Percentiles rank a stretch among this genome's conserved stretches.
These are phyloP conservation scores for Hoplodrina ambigua DNA, from an alignment of 2,888 invertebrate genomes.

Conservation along the genomic window DNA sequence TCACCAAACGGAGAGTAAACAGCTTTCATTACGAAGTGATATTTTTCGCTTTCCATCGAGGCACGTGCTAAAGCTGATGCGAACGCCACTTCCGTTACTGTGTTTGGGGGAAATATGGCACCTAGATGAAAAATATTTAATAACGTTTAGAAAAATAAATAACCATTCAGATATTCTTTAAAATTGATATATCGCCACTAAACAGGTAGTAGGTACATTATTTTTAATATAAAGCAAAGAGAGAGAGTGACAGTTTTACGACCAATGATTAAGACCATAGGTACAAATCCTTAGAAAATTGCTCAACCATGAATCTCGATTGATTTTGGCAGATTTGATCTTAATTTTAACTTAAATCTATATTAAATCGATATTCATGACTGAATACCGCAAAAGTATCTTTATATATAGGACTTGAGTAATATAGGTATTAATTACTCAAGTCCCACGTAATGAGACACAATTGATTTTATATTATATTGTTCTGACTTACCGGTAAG, in stretches of 20 bases:
- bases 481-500: too few relatives aligned
- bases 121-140: slow-evolving; percentile 67
- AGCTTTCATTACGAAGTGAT: slow-evolving; percentile 78
- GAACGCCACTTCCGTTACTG: slow-evolving; percentile 84
- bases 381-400: not conserved
- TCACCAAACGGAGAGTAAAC: slow-evolving; percentile 79
- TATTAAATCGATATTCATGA: slow-evolving; percentile 4
- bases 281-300: not conserved
- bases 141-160: too few relatives aligned
- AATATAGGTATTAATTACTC: too few relatives aligned
- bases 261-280: not conserved
- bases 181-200: too few relatives aligned
- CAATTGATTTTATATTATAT: too few relatives aligned
- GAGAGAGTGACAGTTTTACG: not conserved
- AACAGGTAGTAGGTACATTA: not conserved
- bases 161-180: too few relatives aligned
- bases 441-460: too few relatives aligned
- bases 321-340: slow-evolving; percentile 14
- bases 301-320: slow-evolving; percentile 18
- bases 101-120: slow-evolving; percentile 83
- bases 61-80: slow-evolving; percentile 81
- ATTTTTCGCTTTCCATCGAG: slow-evolving; percentile 84
- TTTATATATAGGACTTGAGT: too few relatives aligned
- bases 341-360: slow-evolving; percentile 15
- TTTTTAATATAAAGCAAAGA: not conserved